Percentiles rank a stretch among this genome's conserved stretches.
phyloP scores from a whole-genome alignment of 2,797 vertebrate species.

The Melanotaenia boesemani region DNA sequence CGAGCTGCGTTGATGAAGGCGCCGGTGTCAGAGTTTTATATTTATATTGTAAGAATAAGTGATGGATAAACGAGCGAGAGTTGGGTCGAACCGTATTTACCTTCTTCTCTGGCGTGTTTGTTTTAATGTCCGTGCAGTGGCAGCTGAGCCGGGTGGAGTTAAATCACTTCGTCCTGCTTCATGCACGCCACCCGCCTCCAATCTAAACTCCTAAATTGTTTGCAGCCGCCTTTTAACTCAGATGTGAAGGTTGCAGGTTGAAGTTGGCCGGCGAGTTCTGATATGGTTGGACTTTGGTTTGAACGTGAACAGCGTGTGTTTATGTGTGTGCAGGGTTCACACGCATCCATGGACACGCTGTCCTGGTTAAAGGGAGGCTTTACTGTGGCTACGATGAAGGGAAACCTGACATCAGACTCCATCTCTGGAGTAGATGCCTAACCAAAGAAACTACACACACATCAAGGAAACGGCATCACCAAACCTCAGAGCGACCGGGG shows the following conservation, averaged over 20 bases:
- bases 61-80: not conserved
- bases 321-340: conserved; percentile 9
- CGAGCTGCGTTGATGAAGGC: conserved; percentile 56
- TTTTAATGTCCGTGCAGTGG: not conserved
- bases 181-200: not conserved
- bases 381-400: conserved; percentile 60
- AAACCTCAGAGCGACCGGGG: conserved; percentile 66
- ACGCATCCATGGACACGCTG: conserved; percentile 29
- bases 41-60: conserved; percentile 59
- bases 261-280: not conserved
- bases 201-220: not conserved
- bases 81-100: not conserved
- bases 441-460: conserved; percentile 54
- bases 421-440: conserved; percentile 39
- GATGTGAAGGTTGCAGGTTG: not conserved
- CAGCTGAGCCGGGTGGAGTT: not conserved
- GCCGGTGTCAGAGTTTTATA: conserved; percentile 64
- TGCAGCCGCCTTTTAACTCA: not conserved
- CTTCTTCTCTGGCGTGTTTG: conserved; percentile 32
- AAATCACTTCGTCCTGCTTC: not conserved
- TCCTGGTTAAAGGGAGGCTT: conserved; percentile 47
- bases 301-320: conserved; percentile 38
- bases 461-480: conserved; percentile 66
- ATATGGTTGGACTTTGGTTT: conserved; percentile 40
- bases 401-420: conserved; percentile 70